phyloP scores from a whole-genome alignment of 2,113 vertebrate species.

The Stictonetta naevosa region DNA sequence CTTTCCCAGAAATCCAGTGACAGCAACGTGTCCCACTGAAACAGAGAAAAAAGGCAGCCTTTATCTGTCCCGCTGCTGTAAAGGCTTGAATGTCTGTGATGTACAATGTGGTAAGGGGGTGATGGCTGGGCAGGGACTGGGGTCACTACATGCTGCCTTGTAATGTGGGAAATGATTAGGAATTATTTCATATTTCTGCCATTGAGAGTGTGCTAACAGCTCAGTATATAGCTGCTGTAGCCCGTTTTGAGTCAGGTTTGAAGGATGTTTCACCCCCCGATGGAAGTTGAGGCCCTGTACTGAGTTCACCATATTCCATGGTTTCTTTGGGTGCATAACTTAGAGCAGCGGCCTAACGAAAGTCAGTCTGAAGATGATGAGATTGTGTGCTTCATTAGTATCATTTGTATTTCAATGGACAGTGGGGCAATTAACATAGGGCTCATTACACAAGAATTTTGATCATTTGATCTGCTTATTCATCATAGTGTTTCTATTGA shows the following conservation, averaged over 20 bases:
- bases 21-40: not conserved
- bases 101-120: accelerated
- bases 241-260: not conserved
- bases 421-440: constrained; percentile 53
- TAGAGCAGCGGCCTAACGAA: not conserved
- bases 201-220: not conserved
- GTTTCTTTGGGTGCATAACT: not conserved
- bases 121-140: not conserved
- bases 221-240: no score
- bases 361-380: constrained; percentile 7
- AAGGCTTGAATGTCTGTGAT: not conserved
- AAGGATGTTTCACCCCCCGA: not conserved
- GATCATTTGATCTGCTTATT: constrained; percentile 50
- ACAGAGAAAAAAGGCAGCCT: not conserved
- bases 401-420: constrained; percentile 45
- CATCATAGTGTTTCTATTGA: constrained; percentile 32
- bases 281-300: not conserved
- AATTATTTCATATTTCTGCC: not conserved
- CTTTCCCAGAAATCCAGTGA: not conserved
- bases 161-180: not conserved
- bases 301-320: not conserved
- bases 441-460: constrained; percentile 66
- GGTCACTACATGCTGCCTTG: not conserved
- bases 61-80: not conserved
- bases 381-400: constrained; percentile 11